Base-by-base conservation (phyloP, 1,140 invertebrate genomes). In the Drosophila albomicans region DNA sequence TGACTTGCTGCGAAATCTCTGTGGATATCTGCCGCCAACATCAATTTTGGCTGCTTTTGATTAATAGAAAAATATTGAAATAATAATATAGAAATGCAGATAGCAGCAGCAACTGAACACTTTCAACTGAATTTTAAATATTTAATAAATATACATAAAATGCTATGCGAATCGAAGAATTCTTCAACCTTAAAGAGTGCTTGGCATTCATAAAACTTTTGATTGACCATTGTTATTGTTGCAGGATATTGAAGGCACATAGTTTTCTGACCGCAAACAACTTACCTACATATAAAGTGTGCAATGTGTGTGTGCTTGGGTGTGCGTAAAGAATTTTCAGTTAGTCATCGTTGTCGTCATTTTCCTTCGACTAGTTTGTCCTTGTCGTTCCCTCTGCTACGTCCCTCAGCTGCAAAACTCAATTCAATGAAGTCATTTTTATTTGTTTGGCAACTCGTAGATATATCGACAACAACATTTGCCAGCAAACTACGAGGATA, bases 381-480 rank as follows among this genome's bases (percentile, higher is more conserved):
- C n/a, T 43, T 43, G n/a, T 43, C 3, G 11, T 20, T 41, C 10
- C 20, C 45, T 28, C 43, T 20, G 28, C 43, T 20, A 20, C 61
- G 61, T 75, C 58, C 61, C 75, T 61, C 48, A 63, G 65, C 73
- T 69, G 64, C 70, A 75, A 65, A 88, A 89, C 74, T 84, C 84
- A 84, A 89, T 88, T 84, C 81, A 88, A 84, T 88, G 67, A 88
- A 89, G 80, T 89, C 85, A 88, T 74, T 88, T 84, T 84, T 88
- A 85, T 88, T 89, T 88, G 85, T 89, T 89, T 84, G 81, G 58
- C 84, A 84, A 87, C 70, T 82, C 76, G 75, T 75, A 86, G 65
- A 75, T 48, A 78, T 41, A 78, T 78, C 64, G 69, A 41, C 64
- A 65, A 61, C 46, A 74, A 58, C 58, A 78, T 25, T 25, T 25